Percentiles rank a stretch among this genome's conserved stretches.
These are phyloP conservation scores for Acanthurus lineatus DNA, from an alignment of 2,797 vertebrate genomes.

Conservation along the genomic window DNA sequence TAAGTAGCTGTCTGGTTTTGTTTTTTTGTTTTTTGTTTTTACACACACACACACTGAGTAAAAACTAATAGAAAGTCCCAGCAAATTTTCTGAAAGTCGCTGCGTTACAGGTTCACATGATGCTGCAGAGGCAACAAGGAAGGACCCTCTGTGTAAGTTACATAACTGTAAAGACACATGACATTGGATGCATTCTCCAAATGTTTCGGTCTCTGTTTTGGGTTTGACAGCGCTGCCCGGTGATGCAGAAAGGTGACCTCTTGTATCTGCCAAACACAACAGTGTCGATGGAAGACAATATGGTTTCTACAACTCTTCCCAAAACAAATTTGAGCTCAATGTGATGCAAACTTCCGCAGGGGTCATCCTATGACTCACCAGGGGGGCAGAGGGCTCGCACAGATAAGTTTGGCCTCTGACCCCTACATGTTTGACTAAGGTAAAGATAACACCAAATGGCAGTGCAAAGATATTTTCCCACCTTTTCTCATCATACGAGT, in stretches of 20 bases:
- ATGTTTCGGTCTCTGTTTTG: slow-evolving; percentile 2
- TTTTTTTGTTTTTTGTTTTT: slow-evolving; percentile 29
- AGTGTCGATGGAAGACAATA: slow-evolving; percentile 30
- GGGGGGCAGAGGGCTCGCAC: slow-evolving; percentile 1
- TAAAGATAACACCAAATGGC: slow-evolving; percentile 21
- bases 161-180: not conserved
- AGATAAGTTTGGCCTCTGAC: slow-evolving; percentile 30
- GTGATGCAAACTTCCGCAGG: slow-evolving; percentile 23
- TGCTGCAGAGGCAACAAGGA: not conserved
- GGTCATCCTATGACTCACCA: slow-evolving; percentile 14
- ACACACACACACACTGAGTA: not conserved
- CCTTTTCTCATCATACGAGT: not conserved
- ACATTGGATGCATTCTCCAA: slow-evolving; percentile 19
- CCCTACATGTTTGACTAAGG: slow-evolving; percentile 37
- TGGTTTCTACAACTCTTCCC: slow-evolving; percentile 17
- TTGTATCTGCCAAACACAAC: slow-evolving; percentile 47
- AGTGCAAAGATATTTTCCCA: slow-evolving; percentile 5
- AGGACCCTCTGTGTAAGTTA: not conserved
- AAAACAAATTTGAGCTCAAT: slow-evolving; percentile 59
- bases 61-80: not conserved
- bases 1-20: slow-evolving; percentile 25
- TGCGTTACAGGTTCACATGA: not conserved
- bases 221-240: not conserved
- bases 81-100: slow-evolving; percentile 6
- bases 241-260: slow-evolving; percentile 22